phyloP scores from a whole-genome alignment of 2,113 vertebrate species.

The Chrysochloris asiatica region DNA sequence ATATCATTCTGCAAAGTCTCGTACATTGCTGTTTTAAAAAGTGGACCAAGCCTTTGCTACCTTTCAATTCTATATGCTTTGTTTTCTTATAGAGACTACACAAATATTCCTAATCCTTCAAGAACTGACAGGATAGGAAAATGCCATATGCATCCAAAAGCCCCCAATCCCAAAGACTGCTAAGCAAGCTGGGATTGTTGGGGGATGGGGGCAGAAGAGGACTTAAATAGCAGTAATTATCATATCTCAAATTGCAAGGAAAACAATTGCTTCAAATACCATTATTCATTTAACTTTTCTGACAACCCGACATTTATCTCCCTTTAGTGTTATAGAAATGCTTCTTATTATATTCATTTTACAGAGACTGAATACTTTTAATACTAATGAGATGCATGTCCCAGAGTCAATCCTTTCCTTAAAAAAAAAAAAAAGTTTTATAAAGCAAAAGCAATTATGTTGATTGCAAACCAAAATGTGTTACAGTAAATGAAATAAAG shows the following conservation, averaged over 20 bases:
- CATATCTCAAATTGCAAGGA: conserved; percentile 77
- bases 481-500: conserved; percentile 63
- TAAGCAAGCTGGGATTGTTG: conserved; percentile 54
- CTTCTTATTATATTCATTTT: conserved; percentile 70
- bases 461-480: conserved; percentile 54
- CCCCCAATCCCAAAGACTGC: conserved; percentile 62
- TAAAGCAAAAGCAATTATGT: conserved; percentile 58
- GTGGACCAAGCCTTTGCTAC: neutral
- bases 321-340: conserved; percentile 70
- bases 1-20: conserved; percentile 24
- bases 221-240: conserved; percentile 83
- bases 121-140: conserved; percentile 68
- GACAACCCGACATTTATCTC: conserved; percentile 71
- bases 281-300: conserved; percentile 76
- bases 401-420: conserved; percentile 52
- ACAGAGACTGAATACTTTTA: conserved; percentile 69
- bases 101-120: conserved; percentile 44
- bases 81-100: conserved; percentile 31
- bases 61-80: conserved; percentile 48
- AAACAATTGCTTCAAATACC: conserved; percentile 82
- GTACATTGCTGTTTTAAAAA: neutral
- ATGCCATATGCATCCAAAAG: conserved; percentile 56
- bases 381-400: conserved; percentile 63
- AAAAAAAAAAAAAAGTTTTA: conserved; percentile 33
- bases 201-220: conserved; percentile 27